Percentiles rank a stretch among this genome's conserved stretches.
phyloP scores from a whole-genome alignment of 2,888 invertebrate species.

The Neoitamus cyanurus region DNA sequence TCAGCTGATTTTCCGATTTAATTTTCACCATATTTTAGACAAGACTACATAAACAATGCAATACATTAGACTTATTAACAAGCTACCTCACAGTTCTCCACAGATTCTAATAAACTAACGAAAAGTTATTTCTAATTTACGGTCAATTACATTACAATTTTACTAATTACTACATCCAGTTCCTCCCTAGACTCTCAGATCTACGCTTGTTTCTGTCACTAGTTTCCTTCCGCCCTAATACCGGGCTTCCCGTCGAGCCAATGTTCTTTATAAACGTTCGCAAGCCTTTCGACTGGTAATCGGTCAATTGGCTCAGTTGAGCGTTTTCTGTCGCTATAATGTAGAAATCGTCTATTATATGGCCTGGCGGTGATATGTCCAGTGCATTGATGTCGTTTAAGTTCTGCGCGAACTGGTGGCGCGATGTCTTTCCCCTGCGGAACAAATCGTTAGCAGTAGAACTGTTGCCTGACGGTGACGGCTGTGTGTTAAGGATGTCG shows the following conservation, averaged over 20 bases:
- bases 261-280: conserved; percentile 84
- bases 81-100: too few relatives aligned
- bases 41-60: too few relatives aligned
- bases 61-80: too few relatives aligned
- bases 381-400: conserved; percentile 73
- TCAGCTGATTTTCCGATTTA: too few relatives aligned
- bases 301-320: conserved; percentile 62
- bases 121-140: neutral
- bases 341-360: conserved; percentile 91
- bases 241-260: conserved; percentile 81
- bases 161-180: conserved; percentile 60
- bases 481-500: conserved; percentile 58
- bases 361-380: conserved; percentile 77
- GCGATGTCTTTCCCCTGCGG: neutral
- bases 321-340: conserved; percentile 83
- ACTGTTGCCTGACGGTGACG: neutral
- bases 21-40: too few relatives aligned
- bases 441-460: neutral
- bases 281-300: conserved; percentile 78
- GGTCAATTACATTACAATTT: neutral
- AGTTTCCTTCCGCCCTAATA: conserved; percentile 76
- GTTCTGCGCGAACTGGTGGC: conserved; percentile 64
- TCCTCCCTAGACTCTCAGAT: conserved; percentile 65
- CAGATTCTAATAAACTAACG: neutral
- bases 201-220: conserved; percentile 60